Evolutionary conservation across 2,113 vertebrate genomes (phyloP), one percentile per base, ranked within the genome.

Genomic region (Myotis yumanensis): DNA sequence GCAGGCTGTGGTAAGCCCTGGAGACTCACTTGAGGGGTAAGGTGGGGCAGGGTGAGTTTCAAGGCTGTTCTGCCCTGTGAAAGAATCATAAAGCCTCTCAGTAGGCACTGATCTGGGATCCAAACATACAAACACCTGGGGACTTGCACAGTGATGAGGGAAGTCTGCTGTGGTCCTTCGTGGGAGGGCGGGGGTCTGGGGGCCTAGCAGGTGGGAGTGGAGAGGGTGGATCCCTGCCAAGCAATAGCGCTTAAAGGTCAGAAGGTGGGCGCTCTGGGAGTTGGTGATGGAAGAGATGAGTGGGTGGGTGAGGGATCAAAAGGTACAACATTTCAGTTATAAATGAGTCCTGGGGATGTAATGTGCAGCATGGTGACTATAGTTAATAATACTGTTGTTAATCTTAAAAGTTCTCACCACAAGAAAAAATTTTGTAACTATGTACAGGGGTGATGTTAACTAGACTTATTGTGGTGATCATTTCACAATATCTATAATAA

Each of bases 21-120:
- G 23, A 4, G 4, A n/a, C 16, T 22, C 2, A 20, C 12, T 18
- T 1, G 8, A 30, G 35, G 20, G 64, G 3, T 22, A 14, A 3
- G 23, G 18, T 23, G 22, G 71, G 43, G 15, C 7, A 52, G 11
- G 46, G 2, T 12, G 20, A 16, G 32, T 72, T 82, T 79, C 81
- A 69, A 68, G 28, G 20, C 12, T 62, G 9, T 30, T 66, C 28
- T 81, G 64, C 59, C 66, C 9, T 18, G 2, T n/a, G 9, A 43
- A 72, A 73, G 22, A 93, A 52, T 46, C 30, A 46, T 22, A 91
- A 76, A 25, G 20, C 6, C 48, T 54, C 48, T n/a, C 22, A 52
- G 7, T 0, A 20, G 3, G 18, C 11, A 40, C 18, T 71, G 72
- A 54, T 43, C 14, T 85, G 83, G 23, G 40, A 28, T 85, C 37